Evolutionary conservation across 1,140 invertebrate species (phyloP), one percentile per base, ranked within the genome.

Genomic region (Temnothorax curvispinosus): DNA sequence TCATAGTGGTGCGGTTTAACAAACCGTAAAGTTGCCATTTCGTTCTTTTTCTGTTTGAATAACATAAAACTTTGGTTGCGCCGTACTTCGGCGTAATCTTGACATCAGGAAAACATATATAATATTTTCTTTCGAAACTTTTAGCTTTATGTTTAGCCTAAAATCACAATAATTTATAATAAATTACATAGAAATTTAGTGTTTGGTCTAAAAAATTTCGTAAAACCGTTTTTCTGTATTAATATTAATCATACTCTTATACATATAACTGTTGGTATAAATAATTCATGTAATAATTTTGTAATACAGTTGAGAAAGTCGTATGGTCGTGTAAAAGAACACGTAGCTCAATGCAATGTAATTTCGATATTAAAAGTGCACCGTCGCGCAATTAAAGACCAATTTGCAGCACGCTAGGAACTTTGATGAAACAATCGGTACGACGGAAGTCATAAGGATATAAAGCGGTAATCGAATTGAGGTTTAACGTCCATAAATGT

Each of bases 31-130:
- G 13, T 21, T 21, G 47, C 4, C 6, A 15, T 47, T 56, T 71
- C 15, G 5, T 32, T 72, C 13, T 60, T 84, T 84, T 84, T 18
- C 7, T 50, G 18, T 75, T 82, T 84, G 5, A 62, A 56, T 47
- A 71, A 81, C 32, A 74, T 58, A 60, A 74, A 60, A 60, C 27
- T 56, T 47, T 47, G 52, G 67, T 47, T 47, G 50, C 4, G 35
- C 56, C n/a, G 3, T 11, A 21, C 60, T 11, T 41, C 38, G 15
- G 47, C 21, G 9, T 44, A 58, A 58, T 58, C 27, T 56, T 58
- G 41, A 62, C n/a, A 47, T 47, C 54, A 32, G 1, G 3, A 38
- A 41, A 75, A 74, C 41, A 60, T 47, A 60, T 47, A 74, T 58
- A 82, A 72, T 62, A 72, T 71, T 15, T 15, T 7, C 38, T 82